Base-by-base conservation (phyloP, 1,140 invertebrate genomes). In the Bradysia coprophila region DNA sequence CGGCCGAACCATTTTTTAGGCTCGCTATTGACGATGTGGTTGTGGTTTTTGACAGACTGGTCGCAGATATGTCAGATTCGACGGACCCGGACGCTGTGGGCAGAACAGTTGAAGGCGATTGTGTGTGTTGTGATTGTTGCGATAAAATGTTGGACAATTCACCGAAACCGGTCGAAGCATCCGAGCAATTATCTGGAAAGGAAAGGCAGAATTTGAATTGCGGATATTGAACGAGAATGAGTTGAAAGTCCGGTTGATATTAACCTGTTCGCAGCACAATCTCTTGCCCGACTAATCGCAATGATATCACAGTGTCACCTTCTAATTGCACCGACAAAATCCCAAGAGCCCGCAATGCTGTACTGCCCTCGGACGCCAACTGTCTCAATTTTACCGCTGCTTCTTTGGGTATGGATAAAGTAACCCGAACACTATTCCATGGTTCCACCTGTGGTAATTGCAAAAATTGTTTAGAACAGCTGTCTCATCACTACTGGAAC, bases 391-490 rank as follows among this genome's bases (percentile, higher is more conserved):
- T 75, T 51, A 81, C 64, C 50, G 91, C 92, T 56, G 92, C 92
- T 65, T 94, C 91, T 59, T 81, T 77, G 49, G 91, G 90, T 66
- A 96, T 88, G 55, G 88, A 90, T 68, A 96, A 84, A 63, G 90
- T 95, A 59, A 96, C 89, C 65, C 87, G 78, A 49, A 96, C 91
- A 55, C 88, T 91, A 68, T 95, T 93, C 90, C 90, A 95, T 72
- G 91, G 91, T 74, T 97, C 91, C 68, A 95, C 83, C 73, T 95
- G 55, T 11, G 44, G 34, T 39, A 41, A 3, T 28, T 41, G 11
- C 10, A 11, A 40, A 8, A 21, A n/a, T n/a, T n/a, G n/a, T n/a
- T n/a, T n/a, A 40, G 24, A 40, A 13, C 3, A 23, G n/a, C 11
- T 23, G n/a, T 19, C 6, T 5, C 21, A 22, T 3, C n/a, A n/a